A percentile compares a stretch with the other conserved stretches of the same genome.
Conservation (phyloP, 1,140 invertebrate genomes). For the Muscidifurax raptorellus region DNA sequence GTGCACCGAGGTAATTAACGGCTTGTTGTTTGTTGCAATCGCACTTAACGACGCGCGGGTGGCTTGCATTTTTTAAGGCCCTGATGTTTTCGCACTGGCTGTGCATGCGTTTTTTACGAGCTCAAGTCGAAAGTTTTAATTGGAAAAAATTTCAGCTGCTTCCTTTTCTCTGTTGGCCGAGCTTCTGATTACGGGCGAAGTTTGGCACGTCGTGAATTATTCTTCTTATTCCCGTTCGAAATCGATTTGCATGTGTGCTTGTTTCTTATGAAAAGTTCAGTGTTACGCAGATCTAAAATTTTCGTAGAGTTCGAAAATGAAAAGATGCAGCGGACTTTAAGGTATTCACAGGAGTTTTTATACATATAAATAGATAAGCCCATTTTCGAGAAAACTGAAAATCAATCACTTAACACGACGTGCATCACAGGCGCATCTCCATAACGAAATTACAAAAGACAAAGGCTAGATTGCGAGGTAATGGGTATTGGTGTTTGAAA, state of each 20-base stretch:
- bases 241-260: slow-evolving; percentile 21
- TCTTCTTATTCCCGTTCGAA: slow-evolving; percentile 31
- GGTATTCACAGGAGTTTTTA: not conserved
- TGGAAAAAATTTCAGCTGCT: not conserved
- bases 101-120: not conserved
- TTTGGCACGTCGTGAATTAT: not conserved
- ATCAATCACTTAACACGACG: not conserved
- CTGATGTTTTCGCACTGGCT: not conserved
- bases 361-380: not conserved
- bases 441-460: not conserved
- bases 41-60: slow-evolving; percentile 8
- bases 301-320: no score
- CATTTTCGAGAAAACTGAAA: not conserved
- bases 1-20: slow-evolving; percentile 35
- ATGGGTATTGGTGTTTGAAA: not conserved
- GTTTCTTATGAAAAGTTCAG: slow-evolving; percentile 53
- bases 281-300: no score
- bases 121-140: not conserved
- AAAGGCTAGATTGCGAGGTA: not conserved
- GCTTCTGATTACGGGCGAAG: not conserved
- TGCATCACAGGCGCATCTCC: not conserved
- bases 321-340: no score
- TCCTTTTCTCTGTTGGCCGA: not conserved
- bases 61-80: slow-evolving; percentile 24
- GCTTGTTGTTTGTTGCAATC: slow-evolving; percentile 25